Evolutionary conservation across 1,140 invertebrate species (phyloP), one percentile per base, ranked within the genome.

Genomic region (Lasaia peninsularis): DNA sequence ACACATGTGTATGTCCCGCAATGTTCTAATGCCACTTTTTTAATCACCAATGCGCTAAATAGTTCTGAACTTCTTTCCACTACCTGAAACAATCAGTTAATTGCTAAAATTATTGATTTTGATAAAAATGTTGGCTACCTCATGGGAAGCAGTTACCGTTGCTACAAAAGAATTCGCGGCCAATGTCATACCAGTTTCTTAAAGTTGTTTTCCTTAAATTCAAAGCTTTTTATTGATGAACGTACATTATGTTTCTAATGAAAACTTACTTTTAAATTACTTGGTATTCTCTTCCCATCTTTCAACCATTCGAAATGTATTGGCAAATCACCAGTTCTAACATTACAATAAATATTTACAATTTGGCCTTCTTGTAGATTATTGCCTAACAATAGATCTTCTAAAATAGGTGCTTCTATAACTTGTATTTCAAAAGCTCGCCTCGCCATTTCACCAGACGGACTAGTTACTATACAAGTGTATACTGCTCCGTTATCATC

Each of bases 261-360:
- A 24, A n/a, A 7, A 16, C 33, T 82, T 80, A 94, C 93, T 80
- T 93, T 93, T 62, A 94, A 90, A 52, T 90, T 92, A 57, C 91
- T 91, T 2, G 92, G 91, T 59, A 96, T 91, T 21, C 92, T 91
- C 53, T 92, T 90, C 0, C 94, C 95, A 79, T 97, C 95, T 79
- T 98, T 97, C 33, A 95, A 91, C 97, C 97, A 98, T n/a, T 93
- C 92, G 71, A 98, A 96, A 80, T 94, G 93, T 65, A 98, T 95
- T 7, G 96, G 96, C 67, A 96, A 91, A 90, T 98, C 97, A 8
- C 97, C 97, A 55, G 95, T 96, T 63, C 94, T 94, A 3, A 98
- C 94, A 62, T 94, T 95, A 85, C 97, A 98, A 33, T 96, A 95
- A 9, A 97, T 93, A 78, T 96, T 95, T 2, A 96, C 95, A 53